These are phyloP conservation scores for Myopa tessellatipennis DNA, from an alignment of 2,888 invertebrate species.

Conservation along the genomic window DNA sequence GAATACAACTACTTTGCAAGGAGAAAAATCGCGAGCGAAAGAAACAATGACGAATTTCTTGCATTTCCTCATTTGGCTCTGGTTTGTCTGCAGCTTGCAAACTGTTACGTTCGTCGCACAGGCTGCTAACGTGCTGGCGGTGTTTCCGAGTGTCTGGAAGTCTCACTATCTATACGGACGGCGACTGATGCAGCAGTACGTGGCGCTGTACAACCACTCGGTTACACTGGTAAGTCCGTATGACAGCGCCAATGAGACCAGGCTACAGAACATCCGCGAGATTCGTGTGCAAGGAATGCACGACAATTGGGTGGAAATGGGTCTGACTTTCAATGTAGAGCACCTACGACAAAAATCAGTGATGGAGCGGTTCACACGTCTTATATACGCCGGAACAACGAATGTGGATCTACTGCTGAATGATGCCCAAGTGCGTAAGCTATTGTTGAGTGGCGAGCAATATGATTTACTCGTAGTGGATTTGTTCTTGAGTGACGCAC, in stretches of 20 bases:
- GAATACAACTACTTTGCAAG: not conserved
- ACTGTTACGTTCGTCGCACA: constrained; percentile 4
- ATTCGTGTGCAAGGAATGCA: constrained; percentile 60
- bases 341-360: constrained; percentile 62
- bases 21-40: constrained; percentile 18
- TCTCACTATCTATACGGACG: constrained; percentile 65
- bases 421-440: constrained; percentile 56
- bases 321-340: constrained; percentile 61
- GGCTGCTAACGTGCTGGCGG: constrained; percentile 63
- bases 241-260: constrained; percentile 28
- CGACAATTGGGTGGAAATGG: constrained; percentile 65
- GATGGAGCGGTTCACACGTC: constrained; percentile 63
- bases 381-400: constrained; percentile 65
- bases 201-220: constrained; percentile 59
- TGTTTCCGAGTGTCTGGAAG: constrained; percentile 66
- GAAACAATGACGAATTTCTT: constrained; percentile 40
- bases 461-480: constrained; percentile 68
- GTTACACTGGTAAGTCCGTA: constrained; percentile 65
- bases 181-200: constrained; percentile 59
- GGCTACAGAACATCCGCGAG: constrained; percentile 57
- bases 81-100: not conserved
- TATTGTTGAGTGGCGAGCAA: constrained; percentile 58
- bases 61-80: not conserved
- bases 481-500: constrained; percentile 69
- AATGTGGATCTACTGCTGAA: constrained; percentile 62